Conservation (phyloP, 2,888 invertebrate genomes). For the Onthophagus sagittarius region DNA sequence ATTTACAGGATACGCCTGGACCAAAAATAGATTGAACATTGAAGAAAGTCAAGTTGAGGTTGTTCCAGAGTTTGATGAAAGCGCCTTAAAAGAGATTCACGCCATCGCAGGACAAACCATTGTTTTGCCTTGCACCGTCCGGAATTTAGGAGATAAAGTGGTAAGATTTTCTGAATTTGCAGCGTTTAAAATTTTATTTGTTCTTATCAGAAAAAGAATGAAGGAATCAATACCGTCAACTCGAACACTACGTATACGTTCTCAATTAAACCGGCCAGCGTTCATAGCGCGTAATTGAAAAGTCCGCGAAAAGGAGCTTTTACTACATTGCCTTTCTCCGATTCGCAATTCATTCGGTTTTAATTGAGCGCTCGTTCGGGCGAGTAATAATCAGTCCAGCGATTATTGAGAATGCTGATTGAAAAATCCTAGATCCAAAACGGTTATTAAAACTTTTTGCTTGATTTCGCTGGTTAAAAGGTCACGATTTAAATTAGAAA, state of each 20-base stretch:
- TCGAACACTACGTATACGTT: not conserved
- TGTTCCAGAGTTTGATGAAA: slow-evolving; percentile 21
- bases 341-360: not conserved
- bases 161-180: slow-evolving; percentile 34
- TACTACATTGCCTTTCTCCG: not conserved
- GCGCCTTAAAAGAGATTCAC: slow-evolving; percentile 35
- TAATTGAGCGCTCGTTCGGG: not conserved
- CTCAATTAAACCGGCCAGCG: not conserved
- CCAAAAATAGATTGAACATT: slow-evolving; percentile 23
- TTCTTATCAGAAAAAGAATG: not conserved
- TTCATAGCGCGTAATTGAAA: not conserved
- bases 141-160: slow-evolving; percentile 46
- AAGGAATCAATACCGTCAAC: not conserved
- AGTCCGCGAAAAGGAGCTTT: not conserved
- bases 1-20: slow-evolving; percentile 28
- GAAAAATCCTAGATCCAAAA: not conserved
- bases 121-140: slow-evolving; percentile 46
- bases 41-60: slow-evolving; percentile 20
- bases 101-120: slow-evolving; percentile 45
- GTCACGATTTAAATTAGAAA: not conserved
- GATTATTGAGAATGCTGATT: not conserved
- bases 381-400: not conserved
- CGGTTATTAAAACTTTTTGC: not conserved
- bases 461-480: not conserved
- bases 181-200: too few species aligned